phyloP scores from a whole-genome alignment of 2,888 invertebrate species.

The Epinotia brunnichana region DNA sequence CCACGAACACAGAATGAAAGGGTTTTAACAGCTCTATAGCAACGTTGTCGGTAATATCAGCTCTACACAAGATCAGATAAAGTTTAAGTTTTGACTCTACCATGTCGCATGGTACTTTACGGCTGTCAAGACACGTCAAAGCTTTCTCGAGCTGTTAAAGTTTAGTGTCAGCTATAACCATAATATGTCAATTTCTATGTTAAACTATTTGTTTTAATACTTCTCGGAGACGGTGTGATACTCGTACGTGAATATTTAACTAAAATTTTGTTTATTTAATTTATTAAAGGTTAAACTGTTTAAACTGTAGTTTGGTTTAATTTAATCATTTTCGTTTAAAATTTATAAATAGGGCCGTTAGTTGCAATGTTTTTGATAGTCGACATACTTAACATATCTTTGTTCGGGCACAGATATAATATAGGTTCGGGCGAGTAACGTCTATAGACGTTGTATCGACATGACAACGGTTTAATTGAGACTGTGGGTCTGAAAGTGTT shows the following conservation, averaged over 20 bases:
- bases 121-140: conserved; percentile 5
- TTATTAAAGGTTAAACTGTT: conserved; percentile 29
- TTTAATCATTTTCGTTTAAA: conserved; percentile 12
- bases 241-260: background rate
- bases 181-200: conserved; percentile 31
- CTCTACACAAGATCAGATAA: conserved; percentile 9
- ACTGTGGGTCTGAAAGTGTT: too few relatives aligned
- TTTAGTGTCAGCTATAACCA: conserved; percentile 8
- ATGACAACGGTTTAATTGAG: too few relatives aligned
- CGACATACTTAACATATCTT: background rate
- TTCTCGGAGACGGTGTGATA: background rate
- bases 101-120: background rate
- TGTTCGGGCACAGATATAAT: too few relatives aligned
- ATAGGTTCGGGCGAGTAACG: background rate
- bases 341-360: conserved; percentile 8
- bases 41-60: background rate
- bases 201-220: conserved; percentile 30
- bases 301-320: conserved; percentile 23
- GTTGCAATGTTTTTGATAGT: background rate
- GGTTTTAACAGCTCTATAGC: background rate
- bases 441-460: background rate
- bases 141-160: conserved; percentile 28
- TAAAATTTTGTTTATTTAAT: conserved; percentile 26
- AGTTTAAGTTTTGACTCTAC: background rate
- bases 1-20: background rate